A percentile compares a stretch with the other conserved stretches of the same genome.
phyloP scores from a whole-genome alignment of 92 coral and sea anemone genomes.

The Bergia puertoricense region DNA sequence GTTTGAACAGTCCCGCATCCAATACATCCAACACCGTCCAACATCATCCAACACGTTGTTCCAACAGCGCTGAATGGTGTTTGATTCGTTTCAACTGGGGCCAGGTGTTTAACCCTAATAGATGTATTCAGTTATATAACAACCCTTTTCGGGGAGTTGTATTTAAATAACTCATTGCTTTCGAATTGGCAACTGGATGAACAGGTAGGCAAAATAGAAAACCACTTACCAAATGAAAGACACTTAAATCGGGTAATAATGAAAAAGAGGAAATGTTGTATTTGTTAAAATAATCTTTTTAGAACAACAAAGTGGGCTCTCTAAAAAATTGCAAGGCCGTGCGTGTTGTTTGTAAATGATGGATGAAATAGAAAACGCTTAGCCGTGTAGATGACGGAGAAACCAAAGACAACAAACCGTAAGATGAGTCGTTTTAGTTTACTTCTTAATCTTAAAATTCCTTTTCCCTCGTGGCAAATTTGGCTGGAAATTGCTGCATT shows the following conservation, averaged over 20 bases:
- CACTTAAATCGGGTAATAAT: neutral
- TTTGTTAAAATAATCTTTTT: neutral
- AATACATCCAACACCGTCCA: no score
- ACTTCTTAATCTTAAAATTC: no score
- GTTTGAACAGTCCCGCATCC: no score
- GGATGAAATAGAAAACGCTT: slow-evolving; percentile 35
- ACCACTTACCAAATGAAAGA: neutral
- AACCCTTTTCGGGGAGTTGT: neutral
- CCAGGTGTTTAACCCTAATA: no score
- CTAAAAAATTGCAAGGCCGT: neutral
- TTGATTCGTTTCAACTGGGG: no score
- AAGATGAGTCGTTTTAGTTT: neutral
- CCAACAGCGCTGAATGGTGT: no score
- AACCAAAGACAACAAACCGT: neutral
- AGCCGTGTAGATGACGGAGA: slow-evolving; percentile 40
- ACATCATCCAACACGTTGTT: no score
- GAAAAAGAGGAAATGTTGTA: neutral
- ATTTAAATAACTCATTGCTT: no score
- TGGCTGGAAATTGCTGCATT: neutral
- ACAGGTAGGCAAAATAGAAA: neutral
- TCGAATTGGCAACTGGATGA: neutral
- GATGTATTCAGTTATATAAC: no score
- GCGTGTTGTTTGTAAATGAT: neutral
- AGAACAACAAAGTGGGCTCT: neutral
- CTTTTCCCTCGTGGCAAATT: neutral